A percentile compares a stretch with the other conserved stretches of the same genome.
phyloP scores from a whole-genome alignment of 2,888 invertebrate genomes.

The Drosophila austrosaltans region DNA sequence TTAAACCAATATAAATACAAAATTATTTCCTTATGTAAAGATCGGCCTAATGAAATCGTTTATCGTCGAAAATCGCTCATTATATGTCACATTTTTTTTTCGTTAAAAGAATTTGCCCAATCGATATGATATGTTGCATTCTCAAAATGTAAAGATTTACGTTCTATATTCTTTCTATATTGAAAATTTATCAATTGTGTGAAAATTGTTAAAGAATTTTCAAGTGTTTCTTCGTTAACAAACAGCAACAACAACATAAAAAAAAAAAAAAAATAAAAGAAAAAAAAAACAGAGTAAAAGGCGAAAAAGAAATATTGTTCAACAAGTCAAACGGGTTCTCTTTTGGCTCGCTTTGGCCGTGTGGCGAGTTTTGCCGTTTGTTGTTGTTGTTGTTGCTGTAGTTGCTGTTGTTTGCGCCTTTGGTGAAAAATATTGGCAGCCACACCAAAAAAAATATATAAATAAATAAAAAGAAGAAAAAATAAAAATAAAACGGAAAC shows the following conservation, averaged over 20 bases:
- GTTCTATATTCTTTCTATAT: not conserved
- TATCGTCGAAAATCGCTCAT: conserved; percentile 2
- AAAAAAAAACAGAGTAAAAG: conserved; percentile 57
- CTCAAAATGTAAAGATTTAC: conserved; percentile 13
- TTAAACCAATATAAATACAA: conserved; percentile 7
- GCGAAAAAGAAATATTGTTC: conserved; percentile 82
- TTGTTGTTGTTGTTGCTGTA: conserved; percentile 63
- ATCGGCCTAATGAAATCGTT: not conserved
- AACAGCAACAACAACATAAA: conserved; percentile 54
- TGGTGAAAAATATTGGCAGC: conserved; percentile 80
- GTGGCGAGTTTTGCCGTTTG: conserved; percentile 71
- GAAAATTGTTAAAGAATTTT: conserved; percentile 48
- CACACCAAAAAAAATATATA: conserved; percentile 30
- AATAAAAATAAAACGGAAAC: conserved; percentile 28
- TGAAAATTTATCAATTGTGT: conserved; percentile 1
- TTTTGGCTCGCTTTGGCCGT: conserved; percentile 80
- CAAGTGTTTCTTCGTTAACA: conserved; percentile 31
- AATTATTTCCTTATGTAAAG: not conserved
- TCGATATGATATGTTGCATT: not conserved
- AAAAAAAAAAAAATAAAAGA: conserved; percentile 32
- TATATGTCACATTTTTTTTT: conserved; percentile 2
- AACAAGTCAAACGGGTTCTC: conserved; percentile 84
- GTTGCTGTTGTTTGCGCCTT: conserved; percentile 69
- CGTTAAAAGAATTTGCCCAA: not conserved
- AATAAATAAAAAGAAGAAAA: conserved; percentile 19